Conservation (phyloP, 1,140 invertebrate species). For the Rhopalosiphum padi region DNA sequence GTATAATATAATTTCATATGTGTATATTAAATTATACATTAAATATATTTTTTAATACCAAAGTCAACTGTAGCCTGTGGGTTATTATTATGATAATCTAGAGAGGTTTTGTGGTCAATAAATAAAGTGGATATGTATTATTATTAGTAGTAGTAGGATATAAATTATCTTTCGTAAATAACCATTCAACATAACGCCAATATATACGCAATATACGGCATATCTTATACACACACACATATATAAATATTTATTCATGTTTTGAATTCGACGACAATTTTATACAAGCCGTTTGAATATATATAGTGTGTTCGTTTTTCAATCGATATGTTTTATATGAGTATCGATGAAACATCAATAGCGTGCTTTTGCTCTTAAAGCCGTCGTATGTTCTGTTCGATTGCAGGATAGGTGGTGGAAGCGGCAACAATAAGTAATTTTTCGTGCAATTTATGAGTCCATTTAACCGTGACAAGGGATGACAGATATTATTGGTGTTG, state of each 20-base stretch:
- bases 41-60: neutral
- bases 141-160: neutral
- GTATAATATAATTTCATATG: neutral
- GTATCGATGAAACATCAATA: neutral
- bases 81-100: neutral
- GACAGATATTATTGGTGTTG: conserved; percentile 38
- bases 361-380: neutral
- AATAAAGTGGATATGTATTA: neutral
- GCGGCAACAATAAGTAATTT: conserved; percentile 39
- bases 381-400: neutral
- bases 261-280: neutral
- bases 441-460: conserved; percentile 32
- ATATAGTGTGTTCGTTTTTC: neutral
- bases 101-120: neutral
- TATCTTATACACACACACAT: neutral
- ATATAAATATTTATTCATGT: neutral
- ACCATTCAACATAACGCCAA: neutral
- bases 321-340: neutral
- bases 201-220: neutral
- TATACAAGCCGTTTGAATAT: conserved; percentile 7
- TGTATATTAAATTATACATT: neutral
- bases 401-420: neutral
- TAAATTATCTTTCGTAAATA: neutral
- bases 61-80: neutral
- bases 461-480: conserved; percentile 42